Evolutionary conservation across 2,113 vertebrate genomes (phyloP), one percentile per base, ranked within the genome.

Genomic region (Menura novaehollandiae): DNA sequence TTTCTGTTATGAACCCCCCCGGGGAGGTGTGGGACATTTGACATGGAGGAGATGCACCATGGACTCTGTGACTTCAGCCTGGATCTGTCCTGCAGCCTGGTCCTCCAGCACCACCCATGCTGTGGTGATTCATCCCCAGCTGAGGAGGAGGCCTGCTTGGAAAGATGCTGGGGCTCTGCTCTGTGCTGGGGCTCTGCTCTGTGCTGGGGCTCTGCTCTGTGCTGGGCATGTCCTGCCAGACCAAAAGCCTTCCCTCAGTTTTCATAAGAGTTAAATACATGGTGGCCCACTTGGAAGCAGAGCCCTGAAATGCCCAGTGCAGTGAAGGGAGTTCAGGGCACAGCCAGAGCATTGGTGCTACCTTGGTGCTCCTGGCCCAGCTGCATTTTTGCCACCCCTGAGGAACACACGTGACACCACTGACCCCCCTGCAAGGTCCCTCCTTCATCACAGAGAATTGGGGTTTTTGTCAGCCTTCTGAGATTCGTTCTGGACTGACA

Each of bases 351-450:
- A 33, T 52, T 41, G 28, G 13, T 41, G 16, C 10, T 23, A 13
- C 47, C 35, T 58, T 62, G 67, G 39, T 37, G 28, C 30, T 20
- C 58, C 51, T 68, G 14, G 7, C 24, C 44, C 53, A 52, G 71
- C 11, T 37, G 30, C 3, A 0, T 14, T 88, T 75, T 9, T 63
- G 20, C 47, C 66, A 20, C 33, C 11, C 44, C 58, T 52, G 60
- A 26, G 73, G 44, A 41, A 1, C 2, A 0, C 28, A 10, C 0
- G 1, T 32, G 47, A 26, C 52, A 21, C 51, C 63, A 15, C 53
- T 37, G 16, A 13, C 16, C n/a, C 15, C 68, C 17, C 17, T 43
- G 69, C 32, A 16, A 19, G 44, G 69, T 37, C 33, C 46, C 13
- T 46, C 22, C 39, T 43, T 82, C 3, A 0, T 55, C 59, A 7